Percentiles rank a stretch among this genome's conserved stretches.
phyloP scores from a whole-genome alignment of 2,113 vertebrate genomes.

The Chamaea fasciata region DNA sequence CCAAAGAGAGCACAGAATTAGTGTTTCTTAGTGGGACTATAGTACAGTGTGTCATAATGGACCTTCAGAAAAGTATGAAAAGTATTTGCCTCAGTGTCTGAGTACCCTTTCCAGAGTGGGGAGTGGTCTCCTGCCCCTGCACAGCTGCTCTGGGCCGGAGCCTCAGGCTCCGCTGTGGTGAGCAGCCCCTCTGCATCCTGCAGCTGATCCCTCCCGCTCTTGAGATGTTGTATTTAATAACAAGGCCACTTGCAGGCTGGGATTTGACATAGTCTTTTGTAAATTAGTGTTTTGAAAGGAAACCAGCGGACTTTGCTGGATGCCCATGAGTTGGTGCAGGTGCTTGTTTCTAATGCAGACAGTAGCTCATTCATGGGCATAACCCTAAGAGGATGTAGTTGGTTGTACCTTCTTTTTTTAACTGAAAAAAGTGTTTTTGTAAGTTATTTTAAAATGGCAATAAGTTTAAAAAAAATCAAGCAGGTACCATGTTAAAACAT shows the following conservation, averaged over 20 bases:
- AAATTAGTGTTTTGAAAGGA: conserved; percentile 18
- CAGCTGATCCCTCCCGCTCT: background rate
- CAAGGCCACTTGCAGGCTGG: fast-evolving
- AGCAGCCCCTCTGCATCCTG: background rate
- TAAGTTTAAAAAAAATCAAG: background rate
- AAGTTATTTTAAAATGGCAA: conserved; percentile 45
- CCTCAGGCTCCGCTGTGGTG: fast-evolving
- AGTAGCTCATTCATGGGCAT: background rate
- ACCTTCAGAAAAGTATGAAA: background rate
- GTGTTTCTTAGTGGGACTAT: background rate
- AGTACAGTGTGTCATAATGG: background rate
- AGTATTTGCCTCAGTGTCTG: background rate
- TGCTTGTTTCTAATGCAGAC: conserved; percentile 49
- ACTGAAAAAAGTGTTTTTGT: conserved; percentile 64
- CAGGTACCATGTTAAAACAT: background rate
- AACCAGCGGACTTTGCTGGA: conserved; percentile 52
- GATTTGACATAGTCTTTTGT: background rate
- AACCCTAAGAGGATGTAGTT: conserved; percentile 32
- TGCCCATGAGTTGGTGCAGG: conserved; percentile 70
- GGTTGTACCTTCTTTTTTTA: conserved; percentile 4
- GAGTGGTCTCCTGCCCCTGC: background rate
- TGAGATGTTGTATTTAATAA: background rate
- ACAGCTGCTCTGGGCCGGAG: fast-evolving
- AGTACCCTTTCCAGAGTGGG: background rate
- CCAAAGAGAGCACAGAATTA: background rate